Evolutionary conservation across 1,140 invertebrate genomes (phyloP), one percentile per base, ranked within the genome.

Genomic region (Dreissena polymorpha): DNA sequence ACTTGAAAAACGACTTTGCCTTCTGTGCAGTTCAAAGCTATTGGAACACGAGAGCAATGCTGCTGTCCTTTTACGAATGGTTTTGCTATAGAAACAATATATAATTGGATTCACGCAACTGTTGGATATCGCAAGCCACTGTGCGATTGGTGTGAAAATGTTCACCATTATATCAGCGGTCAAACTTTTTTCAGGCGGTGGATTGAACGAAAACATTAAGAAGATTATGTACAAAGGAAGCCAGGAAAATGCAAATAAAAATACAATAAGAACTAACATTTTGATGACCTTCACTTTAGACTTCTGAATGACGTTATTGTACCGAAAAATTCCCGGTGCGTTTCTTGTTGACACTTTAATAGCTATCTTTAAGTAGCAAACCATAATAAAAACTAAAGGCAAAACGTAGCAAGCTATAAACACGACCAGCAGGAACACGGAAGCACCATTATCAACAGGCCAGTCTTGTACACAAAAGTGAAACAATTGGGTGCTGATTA

Each of bases 11-110:
- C 77, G 76, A 60, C 70, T 68, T 14, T 68, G 63, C 21, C 65
- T 78, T 10, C 85, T 50, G 21, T 55, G 51, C 29, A 74, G 60
- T 64, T 78, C 39, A 13, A 68, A 27, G 23, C 49, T 53, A n/a
- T 51, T 73, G 18, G 84, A 39, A 71, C 88, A 89, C n/a, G 80
- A 83, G 6, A 87, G 23, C 78, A 89, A 72, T 1, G 80, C 74
- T 16, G 78, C 68, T 92, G 99, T 99, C 1, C 98, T 97, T 21
- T 96, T 95, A 0, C 98, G 94, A 91, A 98, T 99, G 91, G 99
- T 99, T 88, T 98, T 97, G 92, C 98, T 99, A 94, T 99, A 98
- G 92, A 97, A 98, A 0, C 98, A 97, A 93, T 99, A 99, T n/a
- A 99, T 95, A 64, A 99, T 96, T 0, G 98, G 98, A 93, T 99